Evolutionary conservation across 2,797 vertebrate species (phyloP).

Genomic region (Myotis pilosus): DNA sequence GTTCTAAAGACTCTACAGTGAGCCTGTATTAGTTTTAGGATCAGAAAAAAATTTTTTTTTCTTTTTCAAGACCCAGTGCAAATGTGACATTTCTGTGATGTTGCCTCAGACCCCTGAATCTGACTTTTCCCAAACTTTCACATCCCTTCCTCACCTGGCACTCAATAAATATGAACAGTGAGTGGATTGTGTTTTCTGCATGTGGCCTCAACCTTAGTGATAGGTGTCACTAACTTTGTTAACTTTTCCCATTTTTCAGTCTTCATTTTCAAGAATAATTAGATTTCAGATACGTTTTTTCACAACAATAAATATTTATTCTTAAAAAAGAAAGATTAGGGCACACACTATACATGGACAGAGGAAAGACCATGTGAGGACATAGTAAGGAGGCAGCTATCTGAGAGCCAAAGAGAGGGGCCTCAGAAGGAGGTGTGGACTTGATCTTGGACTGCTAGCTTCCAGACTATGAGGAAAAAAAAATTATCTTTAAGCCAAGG

Average conservation of each 20-base stretch:
- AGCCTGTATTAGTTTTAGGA: not conserved
- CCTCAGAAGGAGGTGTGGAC: not conserved
- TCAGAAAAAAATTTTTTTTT: not conserved
- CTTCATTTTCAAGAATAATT: conserved; percentile 36
- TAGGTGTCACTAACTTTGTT: not conserved
- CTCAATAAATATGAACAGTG: not conserved
- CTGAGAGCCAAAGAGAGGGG: not conserved
- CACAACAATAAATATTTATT: not conserved
- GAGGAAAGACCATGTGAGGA: not conserved
- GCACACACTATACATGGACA: not conserved
- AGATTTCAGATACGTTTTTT: conserved; percentile 43
- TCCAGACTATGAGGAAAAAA: not conserved
- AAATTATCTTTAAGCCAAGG: not conserved
- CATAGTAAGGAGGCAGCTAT: not conserved
- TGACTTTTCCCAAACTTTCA: not conserved
- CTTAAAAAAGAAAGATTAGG: not conserved
- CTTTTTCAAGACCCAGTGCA: not conserved
- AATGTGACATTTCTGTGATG: not conserved
- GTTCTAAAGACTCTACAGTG: not conserved
- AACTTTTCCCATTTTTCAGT: not conserved
- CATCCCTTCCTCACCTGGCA: not conserved
- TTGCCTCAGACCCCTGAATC: not conserved
- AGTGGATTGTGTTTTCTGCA: not conserved
- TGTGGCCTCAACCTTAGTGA: not conserved
- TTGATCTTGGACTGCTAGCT: not conserved